phyloP scores from a whole-genome alignment of 2,888 invertebrate genomes.

The Tyria jacobaeae region DNA sequence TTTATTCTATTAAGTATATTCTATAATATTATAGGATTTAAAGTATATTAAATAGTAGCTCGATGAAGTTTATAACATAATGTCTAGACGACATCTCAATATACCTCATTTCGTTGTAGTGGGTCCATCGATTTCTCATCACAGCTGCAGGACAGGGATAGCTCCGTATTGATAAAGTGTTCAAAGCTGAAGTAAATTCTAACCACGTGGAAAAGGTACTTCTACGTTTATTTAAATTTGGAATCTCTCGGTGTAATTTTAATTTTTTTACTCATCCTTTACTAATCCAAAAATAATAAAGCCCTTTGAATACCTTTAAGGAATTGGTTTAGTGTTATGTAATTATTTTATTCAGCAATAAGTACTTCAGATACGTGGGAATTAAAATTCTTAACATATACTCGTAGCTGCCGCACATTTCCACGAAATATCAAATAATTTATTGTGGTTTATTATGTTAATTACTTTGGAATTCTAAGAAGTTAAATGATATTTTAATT shows the following conservation, averaged over 20 bases:
- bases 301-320: conserved; percentile 21
- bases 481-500: neutral
- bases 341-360: conserved; percentile 18
- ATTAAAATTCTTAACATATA: neutral
- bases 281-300: conserved; percentile 28
- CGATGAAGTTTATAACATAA: conserved; percentile 28
- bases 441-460: conserved; percentile 8
- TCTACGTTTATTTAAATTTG: conserved; percentile 34
- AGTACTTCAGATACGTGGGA: neutral
- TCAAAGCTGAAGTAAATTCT: conserved; percentile 37
- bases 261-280: conserved; percentile 28
- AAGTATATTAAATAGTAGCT: conserved; percentile 24
- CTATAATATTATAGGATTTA: conserved; percentile 19
- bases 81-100: conserved; percentile 38
- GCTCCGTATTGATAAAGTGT: conserved; percentile 38
- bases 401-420: conserved; percentile 7
- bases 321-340: conserved; percentile 19
- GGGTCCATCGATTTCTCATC: conserved; percentile 46
- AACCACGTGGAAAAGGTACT: conserved; percentile 23
- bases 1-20: conserved; percentile 7
- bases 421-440: conserved; percentile 1
- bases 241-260: conserved; percentile 32
- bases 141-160: conserved; percentile 42
- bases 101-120: conserved; percentile 33
- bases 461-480: neutral